phyloP scores from a whole-genome alignment of 2,888 invertebrate species.

The Rotaria sp. region DNA sequence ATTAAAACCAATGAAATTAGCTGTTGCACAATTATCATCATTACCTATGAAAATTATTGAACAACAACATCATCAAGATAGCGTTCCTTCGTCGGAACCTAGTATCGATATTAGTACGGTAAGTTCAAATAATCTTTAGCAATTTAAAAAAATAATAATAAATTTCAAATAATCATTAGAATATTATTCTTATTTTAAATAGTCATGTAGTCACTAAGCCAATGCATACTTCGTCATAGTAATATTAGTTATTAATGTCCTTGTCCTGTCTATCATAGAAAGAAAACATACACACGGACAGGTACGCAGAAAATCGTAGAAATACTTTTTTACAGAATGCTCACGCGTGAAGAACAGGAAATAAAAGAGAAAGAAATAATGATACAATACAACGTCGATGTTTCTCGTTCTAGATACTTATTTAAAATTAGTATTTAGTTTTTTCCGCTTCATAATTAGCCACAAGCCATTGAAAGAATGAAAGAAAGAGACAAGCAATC shows the following conservation, averaged over 20 bases:
- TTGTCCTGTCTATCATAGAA: background rate
- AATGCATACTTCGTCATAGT: background rate
- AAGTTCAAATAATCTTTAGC: background rate
- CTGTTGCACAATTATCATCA: background rate
- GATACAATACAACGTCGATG: background rate
- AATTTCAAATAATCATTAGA: background rate
- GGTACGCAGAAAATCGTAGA: background rate
- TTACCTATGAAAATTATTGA: background rate
- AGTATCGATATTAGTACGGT: background rate
- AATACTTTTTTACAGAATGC: background rate
- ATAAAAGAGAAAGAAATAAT: background rate
- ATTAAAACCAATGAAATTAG: background rate
- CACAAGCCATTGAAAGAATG: background rate
- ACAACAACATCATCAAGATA: background rate
- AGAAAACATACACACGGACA: background rate
- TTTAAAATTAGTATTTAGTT: background rate
- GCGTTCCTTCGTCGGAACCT: background rate
- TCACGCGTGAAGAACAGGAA: background rate
- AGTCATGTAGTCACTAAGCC: background rate
- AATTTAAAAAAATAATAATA: background rate
- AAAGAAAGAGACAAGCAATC: background rate
- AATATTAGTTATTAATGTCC: background rate
- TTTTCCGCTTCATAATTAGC: constrained; percentile 1
- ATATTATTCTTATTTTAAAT: background rate
- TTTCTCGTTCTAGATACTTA: background rate